Percentiles rank a stretch among this genome's conserved stretches.
phyloP scores from a whole-genome alignment of 2,888 invertebrate genomes.

The Volucella bombylans region DNA sequence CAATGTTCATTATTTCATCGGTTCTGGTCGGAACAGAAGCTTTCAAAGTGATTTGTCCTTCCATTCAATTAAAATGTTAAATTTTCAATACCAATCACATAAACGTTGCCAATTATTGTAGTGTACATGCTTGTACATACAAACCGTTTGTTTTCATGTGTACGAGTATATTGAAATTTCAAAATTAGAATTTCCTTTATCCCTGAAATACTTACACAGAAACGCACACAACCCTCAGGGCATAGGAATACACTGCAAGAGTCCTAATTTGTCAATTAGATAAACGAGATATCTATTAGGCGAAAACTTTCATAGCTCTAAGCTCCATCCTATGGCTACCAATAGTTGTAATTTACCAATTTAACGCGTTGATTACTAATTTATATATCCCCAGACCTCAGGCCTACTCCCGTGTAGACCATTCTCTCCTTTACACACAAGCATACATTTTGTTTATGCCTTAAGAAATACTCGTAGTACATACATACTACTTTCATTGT shows the following conservation, averaged over 20 bases:
- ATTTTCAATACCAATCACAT: no score
- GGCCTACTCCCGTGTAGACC: neutral
- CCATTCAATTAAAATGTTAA: no score
- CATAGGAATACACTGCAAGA: neutral
- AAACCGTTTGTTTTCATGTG: no score
- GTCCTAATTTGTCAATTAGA: constrained; percentile 65
- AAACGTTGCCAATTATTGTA: no score
- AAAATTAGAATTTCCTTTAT: no score
- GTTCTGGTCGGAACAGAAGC: no score
- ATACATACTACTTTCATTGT: constrained; percentile 54
- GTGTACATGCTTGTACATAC: no score
- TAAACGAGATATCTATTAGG: constrained; percentile 58
- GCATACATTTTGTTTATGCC: constrained; percentile 28
- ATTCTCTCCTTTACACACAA: neutral
- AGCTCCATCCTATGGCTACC: constrained; percentile 9
- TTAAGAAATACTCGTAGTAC: constrained; percentile 59
- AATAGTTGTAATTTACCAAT: constrained; percentile 69
- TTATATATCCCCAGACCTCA: constrained; percentile 41
- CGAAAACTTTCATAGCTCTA: constrained; percentile 32
- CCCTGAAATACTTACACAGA: no score
- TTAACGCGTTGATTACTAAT: constrained; percentile 72
- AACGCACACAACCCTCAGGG: no score
- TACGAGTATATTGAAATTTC: no score
- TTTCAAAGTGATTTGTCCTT: no score
- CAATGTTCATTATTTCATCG: no score